Conservation (phyloP, 2,888 invertebrate species). For the Seira sanloemensis region DNA sequence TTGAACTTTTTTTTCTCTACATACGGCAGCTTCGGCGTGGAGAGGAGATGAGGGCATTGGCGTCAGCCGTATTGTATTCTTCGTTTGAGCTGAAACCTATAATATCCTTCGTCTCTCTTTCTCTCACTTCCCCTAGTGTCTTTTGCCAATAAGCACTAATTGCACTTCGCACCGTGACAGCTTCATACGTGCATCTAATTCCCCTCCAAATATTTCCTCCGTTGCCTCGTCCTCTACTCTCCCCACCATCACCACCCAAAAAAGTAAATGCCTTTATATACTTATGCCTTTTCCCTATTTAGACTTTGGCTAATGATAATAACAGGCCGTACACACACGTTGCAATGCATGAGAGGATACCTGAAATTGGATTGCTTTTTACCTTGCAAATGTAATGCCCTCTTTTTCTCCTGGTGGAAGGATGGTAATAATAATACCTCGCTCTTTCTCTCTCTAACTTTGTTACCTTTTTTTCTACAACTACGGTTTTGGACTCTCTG, state of each 20-base stretch:
- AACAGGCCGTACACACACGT: not conserved
- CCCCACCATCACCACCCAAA: slow-evolving; percentile 13
- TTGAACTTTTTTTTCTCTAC: slow-evolving; percentile 13
- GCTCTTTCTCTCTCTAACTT: no score
- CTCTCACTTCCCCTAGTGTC: slow-evolving; percentile 13
- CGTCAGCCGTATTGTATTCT: not conserved
- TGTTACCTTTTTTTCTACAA: not conserved
- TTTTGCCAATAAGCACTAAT: slow-evolving; percentile 63
- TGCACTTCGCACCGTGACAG: slow-evolving; percentile 64
- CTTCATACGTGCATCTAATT: slow-evolving; percentile 53
- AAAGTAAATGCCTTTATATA: not conserved
- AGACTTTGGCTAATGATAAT: not conserved
- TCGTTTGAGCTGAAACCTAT: no score
- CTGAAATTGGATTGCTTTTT: slow-evolving; percentile 4
- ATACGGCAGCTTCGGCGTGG: slow-evolving; percentile 18
- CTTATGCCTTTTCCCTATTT: not conserved
- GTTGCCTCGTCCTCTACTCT: not conserved
- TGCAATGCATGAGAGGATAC: not conserved
- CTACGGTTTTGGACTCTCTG: not conserved
- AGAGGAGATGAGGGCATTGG: not conserved
- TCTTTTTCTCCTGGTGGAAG: not conserved
- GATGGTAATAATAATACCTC: not conserved
- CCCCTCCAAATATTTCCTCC: slow-evolving; percentile 7
- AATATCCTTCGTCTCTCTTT: no score
- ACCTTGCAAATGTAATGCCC: slow-evolving; percentile 1